Conservation (phyloP, 2,888 invertebrate genomes). For the Melanostoma scalare region DNA sequence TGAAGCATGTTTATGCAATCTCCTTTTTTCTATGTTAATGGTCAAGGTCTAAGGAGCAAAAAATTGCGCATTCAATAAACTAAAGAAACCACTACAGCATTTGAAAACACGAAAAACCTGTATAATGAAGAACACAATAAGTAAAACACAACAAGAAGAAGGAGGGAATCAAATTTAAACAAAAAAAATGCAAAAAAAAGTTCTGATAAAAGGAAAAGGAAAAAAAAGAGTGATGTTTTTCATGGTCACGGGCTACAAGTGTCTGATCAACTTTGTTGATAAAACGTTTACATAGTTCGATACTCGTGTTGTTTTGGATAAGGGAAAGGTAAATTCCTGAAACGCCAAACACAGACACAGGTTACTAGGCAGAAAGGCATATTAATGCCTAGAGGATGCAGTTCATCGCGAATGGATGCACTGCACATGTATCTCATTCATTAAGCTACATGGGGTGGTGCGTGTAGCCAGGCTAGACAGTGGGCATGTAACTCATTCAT, state of each 20-base stretch:
- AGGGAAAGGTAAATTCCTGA: too few species aligned
- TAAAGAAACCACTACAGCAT: constrained; percentile 44
- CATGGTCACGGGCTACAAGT: constrained; percentile 3
- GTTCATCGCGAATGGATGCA: too few species aligned
- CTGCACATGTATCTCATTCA: too few species aligned
- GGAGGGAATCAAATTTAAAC: constrained; percentile 11
- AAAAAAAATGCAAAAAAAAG: constrained; percentile 14
- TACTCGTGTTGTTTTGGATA: too few species aligned
- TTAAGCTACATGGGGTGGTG: too few species aligned
- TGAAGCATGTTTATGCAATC: constrained; percentile 71
- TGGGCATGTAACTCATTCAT: too few species aligned
- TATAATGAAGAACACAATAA: constrained; percentile 18
- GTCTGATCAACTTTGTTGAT: neutral
- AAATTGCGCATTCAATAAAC: constrained; percentile 59
- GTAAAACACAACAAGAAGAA: constrained; percentile 8
- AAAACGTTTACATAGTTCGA: neutral
- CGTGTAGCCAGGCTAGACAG: too few species aligned
- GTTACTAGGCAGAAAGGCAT: too few species aligned
- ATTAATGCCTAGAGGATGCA: too few species aligned
- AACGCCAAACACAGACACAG: too few species aligned
- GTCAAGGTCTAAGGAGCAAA: constrained; percentile 82
- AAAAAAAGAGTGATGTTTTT: constrained; percentile 19
- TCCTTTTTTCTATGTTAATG: constrained; percentile 79
- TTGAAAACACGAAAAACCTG: constrained; percentile 68
- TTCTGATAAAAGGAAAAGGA: constrained; percentile 12